Evolutionary conservation across 2,113 vertebrate species (phyloP).

Genomic region (Macquaria ambigua): DNA sequence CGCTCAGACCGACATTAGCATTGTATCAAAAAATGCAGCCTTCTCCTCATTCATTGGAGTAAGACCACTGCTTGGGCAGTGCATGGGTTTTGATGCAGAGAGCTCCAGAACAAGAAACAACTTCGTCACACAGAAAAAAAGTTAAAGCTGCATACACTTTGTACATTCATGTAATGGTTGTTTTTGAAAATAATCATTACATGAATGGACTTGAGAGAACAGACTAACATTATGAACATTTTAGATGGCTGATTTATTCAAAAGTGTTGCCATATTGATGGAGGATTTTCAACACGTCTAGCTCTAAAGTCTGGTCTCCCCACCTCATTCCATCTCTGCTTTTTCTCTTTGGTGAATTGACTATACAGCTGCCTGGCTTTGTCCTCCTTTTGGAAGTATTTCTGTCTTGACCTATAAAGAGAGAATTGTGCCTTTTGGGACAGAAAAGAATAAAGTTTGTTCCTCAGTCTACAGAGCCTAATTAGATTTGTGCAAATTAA

Average conservation of each 20-base stretch:
- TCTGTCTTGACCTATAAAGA: constrained; percentile 72
- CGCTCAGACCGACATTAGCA: not conserved
- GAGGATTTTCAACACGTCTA: not conserved
- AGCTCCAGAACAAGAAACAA: not conserved
- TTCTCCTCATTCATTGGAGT: not conserved
- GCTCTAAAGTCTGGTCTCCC: constrained; percentile 3
- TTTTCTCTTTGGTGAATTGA: constrained; percentile 46
- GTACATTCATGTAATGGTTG: not conserved
- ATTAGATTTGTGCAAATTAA: constrained; percentile 51
- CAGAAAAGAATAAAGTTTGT: constrained; percentile 52
- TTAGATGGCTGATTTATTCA: not conserved
- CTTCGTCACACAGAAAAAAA: not conserved
- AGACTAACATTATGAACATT: not conserved
- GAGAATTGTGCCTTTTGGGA: constrained; percentile 58
- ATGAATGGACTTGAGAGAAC: not conserved
- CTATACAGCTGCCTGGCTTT: constrained; percentile 42
- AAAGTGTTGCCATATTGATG: not conserved
- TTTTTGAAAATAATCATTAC: not conserved
- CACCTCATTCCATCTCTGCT: constrained; percentile 31
- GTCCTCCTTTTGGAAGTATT: constrained; percentile 75
- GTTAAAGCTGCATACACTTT: not conserved
- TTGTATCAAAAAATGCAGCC: not conserved
- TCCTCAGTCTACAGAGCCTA: constrained; percentile 38
- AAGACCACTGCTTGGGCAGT: not conserved
- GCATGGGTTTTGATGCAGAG: not conserved